phyloP scores from a whole-genome alignment of 2,113 vertebrate genomes.

The Ariopsis seemanni region DNA sequence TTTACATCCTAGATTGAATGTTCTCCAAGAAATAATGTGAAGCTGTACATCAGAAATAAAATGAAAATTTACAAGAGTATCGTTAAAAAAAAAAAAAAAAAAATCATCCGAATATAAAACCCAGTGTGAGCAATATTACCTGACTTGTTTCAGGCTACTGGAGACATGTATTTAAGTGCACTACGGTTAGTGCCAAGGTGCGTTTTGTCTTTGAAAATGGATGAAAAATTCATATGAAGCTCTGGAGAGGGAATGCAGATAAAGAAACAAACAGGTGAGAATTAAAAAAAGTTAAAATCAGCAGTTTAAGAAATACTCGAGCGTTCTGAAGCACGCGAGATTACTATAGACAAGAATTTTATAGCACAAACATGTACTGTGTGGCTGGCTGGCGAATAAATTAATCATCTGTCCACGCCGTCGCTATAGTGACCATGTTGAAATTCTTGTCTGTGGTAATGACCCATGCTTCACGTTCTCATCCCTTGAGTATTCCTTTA shows the following conservation, averaged over 20 bases:
- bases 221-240: background rate
- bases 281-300: background rate
- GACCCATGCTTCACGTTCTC: background rate
- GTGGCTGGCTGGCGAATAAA: background rate
- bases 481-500: background rate
- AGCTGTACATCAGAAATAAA: conserved; percentile 7
- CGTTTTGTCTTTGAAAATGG: conserved; percentile 38
- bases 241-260: background rate
- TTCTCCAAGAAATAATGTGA: background rate
- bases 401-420: background rate
- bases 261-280: background rate
- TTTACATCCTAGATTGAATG: background rate
- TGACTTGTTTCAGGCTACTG: conserved; percentile 9
- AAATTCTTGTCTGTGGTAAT: background rate
- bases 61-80: conserved; percentile 13
- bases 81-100: conserved; percentile 13
- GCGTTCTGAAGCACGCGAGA: background rate
- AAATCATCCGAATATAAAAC: conserved; percentile 38
- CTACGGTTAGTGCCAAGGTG: conserved; percentile 64
- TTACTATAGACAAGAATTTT: background rate
- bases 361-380: background rate
- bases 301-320: background rate
- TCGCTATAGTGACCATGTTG: background rate
- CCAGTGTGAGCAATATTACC: conserved; percentile 15
- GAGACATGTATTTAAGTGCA: conserved; percentile 46